Evolutionary conservation across 2,797 vertebrate species (phyloP).

Genomic region (Lerista edwardsae): DNA sequence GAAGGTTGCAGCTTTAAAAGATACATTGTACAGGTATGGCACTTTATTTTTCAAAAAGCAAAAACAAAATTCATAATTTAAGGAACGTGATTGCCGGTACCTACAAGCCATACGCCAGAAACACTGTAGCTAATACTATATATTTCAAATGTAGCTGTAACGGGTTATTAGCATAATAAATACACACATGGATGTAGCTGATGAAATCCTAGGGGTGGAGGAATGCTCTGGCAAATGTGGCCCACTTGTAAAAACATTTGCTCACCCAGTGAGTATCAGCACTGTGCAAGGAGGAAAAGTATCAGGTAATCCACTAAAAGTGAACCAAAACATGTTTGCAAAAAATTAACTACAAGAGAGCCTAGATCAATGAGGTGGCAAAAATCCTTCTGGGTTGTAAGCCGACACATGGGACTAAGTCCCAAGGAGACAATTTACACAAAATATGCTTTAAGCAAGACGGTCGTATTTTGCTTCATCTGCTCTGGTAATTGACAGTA

Average conservation of each 20-base stretch:
- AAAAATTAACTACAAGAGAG: background rate
- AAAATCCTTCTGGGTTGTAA: background rate
- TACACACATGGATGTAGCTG: conserved; percentile 15
- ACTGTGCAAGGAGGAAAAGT: background rate
- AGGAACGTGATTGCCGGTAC: conserved; percentile 27
- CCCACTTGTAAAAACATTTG: conserved; percentile 28
- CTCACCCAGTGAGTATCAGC: conserved; percentile 13
- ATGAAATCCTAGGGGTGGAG: conserved; percentile 41
- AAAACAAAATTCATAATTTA: conserved; percentile 42
- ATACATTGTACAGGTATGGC: conserved; percentile 27
- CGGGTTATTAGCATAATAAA: conserved; percentile 47
- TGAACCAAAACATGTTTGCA: background rate
- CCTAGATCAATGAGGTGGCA: background rate
- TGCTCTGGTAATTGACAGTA: background rate
- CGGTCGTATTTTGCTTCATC: background rate
- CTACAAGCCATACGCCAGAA: conserved; percentile 33
- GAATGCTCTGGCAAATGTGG: conserved; percentile 11
- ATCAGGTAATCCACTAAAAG: accelerated
- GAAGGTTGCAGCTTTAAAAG: conserved; percentile 21
- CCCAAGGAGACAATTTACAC: background rate
- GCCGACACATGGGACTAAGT: background rate
- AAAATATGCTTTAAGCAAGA: accelerated
- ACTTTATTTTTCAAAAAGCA: background rate
- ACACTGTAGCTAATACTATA: conserved; percentile 13
- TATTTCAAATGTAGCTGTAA: conserved; percentile 44